phyloP scores from a whole-genome alignment of 2,113 vertebrate genomes.

The Butastur rufipennis region DNA sequence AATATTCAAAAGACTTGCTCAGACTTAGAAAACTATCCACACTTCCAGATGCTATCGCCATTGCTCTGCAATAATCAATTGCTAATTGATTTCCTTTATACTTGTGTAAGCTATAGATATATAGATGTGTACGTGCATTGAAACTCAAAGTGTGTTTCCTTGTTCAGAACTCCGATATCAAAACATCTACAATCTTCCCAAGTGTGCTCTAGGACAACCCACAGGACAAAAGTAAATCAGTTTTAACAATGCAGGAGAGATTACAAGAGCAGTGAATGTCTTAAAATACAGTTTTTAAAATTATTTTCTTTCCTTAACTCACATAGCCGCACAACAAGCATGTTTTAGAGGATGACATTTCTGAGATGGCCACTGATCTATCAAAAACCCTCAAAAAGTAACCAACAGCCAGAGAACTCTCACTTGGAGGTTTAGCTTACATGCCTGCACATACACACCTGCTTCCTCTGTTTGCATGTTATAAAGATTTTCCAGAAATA shows the following conservation, averaged over 20 bases:
- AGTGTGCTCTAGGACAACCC: background rate
- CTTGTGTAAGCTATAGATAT: conserved; percentile 35
- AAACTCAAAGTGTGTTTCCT: background rate
- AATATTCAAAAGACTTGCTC: background rate
- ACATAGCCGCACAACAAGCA: background rate
- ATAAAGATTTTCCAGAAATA: background rate
- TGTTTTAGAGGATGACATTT: background rate
- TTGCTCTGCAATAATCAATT: conserved; percentile 23
- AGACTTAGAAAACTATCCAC: background rate
- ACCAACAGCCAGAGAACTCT: background rate
- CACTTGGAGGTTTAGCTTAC: background rate
- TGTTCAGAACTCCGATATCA: background rate
- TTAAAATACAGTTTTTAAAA: background rate
- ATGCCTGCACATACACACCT: background rate
- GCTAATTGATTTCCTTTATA: conserved; percentile 50
- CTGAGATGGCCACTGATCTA: background rate
- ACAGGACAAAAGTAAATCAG: background rate
- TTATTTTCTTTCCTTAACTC: background rate
- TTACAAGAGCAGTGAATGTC: background rate
- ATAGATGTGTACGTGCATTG: conserved; percentile 1
- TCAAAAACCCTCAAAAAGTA: background rate
- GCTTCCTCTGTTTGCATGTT: background rate
- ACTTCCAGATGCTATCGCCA: background rate
- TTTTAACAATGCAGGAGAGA: background rate
- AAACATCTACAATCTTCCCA: background rate